Conservation (phyloP, 2,888 invertebrate genomes). For the Eupelmus urozonus region DNA sequence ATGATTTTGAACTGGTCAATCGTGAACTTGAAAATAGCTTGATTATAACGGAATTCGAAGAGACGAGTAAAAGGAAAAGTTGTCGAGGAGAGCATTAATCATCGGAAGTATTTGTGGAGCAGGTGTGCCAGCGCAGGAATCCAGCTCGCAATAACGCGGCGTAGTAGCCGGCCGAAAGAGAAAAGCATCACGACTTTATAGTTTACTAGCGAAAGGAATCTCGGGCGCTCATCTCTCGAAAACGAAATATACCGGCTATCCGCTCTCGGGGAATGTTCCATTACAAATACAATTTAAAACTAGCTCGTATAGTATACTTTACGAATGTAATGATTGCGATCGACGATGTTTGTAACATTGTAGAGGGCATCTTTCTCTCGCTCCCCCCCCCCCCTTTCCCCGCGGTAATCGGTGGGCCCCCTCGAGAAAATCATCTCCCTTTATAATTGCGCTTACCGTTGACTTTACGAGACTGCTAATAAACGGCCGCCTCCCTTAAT, state of each 20-base stretch:
- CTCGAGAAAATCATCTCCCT: conserved; percentile 44
- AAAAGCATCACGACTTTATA: too few relatives aligned
- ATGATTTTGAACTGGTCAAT: too few relatives aligned
- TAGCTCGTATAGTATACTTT: conserved; percentile 41
- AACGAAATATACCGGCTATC: conserved; percentile 4
- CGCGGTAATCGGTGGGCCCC: conserved; percentile 43
- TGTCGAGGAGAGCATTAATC: neutral
- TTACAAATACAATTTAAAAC: conserved; percentile 53
- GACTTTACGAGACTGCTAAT: conserved; percentile 54
- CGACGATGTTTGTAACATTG: conserved; percentile 49
- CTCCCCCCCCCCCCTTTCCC: neutral
- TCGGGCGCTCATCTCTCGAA: conserved; percentile 17
- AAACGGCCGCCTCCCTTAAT: conserved; percentile 46
- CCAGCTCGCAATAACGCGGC: too few relatives aligned
- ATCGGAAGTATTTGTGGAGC: neutral
- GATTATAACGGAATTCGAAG: too few relatives aligned
- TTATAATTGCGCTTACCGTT: conserved; percentile 54
- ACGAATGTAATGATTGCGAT: conserved; percentile 51
- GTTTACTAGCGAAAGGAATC: conserved; percentile 8
- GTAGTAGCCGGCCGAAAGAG: too few relatives aligned
- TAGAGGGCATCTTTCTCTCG: conserved; percentile 8
- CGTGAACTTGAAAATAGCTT: too few relatives aligned
- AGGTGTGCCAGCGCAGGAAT: neutral
- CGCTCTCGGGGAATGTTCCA: conserved; percentile 34
- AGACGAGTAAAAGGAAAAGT: too few relatives aligned